Evolutionary conservation across 2,888 invertebrate genomes (phyloP).

Genomic region (Argynnis bischoffii): DNA sequence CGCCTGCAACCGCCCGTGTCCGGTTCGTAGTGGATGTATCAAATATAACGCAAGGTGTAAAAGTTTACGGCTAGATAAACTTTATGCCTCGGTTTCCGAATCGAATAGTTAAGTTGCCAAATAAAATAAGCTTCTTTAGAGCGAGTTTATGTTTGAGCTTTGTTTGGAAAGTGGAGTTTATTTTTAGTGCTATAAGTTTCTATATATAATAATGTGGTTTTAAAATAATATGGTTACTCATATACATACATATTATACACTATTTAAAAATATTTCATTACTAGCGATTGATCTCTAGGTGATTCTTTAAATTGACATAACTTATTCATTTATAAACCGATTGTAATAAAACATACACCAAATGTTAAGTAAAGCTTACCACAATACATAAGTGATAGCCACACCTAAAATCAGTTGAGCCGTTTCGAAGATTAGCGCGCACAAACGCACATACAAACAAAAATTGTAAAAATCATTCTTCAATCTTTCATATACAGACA

Average conservation of each 20-base stretch:
- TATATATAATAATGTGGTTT: background rate
- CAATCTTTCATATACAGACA: too few relatives aligned
- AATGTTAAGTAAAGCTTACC: too few relatives aligned
- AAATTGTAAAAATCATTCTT: too few relatives aligned
- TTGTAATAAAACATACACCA: too few relatives aligned
- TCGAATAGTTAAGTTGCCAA: slow-evolving; percentile 24
- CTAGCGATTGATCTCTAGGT: too few relatives aligned
- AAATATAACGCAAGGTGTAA: slow-evolving; percentile 26
- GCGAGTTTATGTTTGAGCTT: slow-evolving; percentile 7
- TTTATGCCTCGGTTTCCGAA: slow-evolving; percentile 22
- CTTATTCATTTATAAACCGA: too few relatives aligned
- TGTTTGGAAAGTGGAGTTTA: slow-evolving; percentile 7
- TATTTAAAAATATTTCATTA: too few relatives aligned
- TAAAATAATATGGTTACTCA: background rate
- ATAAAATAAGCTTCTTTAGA: slow-evolving; percentile 21
- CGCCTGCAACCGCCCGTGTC: slow-evolving; percentile 44
- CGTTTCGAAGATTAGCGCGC: too few relatives aligned
- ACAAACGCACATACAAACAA: too few relatives aligned
- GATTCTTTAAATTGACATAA: too few relatives aligned
- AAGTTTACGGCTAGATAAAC: slow-evolving; percentile 30
- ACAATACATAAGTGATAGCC: too few relatives aligned
- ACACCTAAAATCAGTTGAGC: too few relatives aligned
- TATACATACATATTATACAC: background rate
- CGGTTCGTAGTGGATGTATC: slow-evolving; percentile 29
- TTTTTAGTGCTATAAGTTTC: background rate